These are phyloP conservation scores for Stenopsyche tienmushanensis DNA, from an alignment of 1,140 invertebrate species.

Conservation along the genomic window DNA sequence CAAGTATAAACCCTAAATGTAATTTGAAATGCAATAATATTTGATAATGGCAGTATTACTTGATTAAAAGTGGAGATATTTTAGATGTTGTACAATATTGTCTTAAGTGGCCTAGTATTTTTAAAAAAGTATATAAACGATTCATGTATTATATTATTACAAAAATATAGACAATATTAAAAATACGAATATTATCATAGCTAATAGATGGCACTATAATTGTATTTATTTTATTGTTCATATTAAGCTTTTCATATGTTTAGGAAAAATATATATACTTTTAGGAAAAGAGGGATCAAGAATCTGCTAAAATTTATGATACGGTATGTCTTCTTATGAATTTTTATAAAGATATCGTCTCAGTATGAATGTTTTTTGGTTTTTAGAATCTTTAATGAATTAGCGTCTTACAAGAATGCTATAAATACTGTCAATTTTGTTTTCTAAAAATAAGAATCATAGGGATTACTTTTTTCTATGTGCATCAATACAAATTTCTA, in stretches of 20 bases:
- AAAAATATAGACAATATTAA: constrained; percentile 31
- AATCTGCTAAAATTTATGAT: constrained; percentile 25
- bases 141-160: constrained; percentile 2
- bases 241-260: constrained; percentile 14
- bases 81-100: constrained; percentile 4
- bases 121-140: not conserved
- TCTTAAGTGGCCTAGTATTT: not conserved
- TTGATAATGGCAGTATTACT: constrained; percentile 14
- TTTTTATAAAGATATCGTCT: constrained; percentile 9
- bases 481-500: no score
- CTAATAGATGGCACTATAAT: constrained; percentile 22
- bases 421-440: no score
- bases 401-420: no score
- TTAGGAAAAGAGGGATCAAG: constrained; percentile 22
- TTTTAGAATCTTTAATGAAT: no score
- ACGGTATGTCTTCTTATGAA: constrained; percentile 10
- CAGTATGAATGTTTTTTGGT: no score
- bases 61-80: constrained; percentile 1
- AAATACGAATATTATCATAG: constrained; percentile 25
- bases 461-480: no score
- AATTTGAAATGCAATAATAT: constrained; percentile 20
- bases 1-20: no score
- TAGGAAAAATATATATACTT: constrained; percentile 7
- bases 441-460: no score
- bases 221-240: constrained; percentile 23